Base-by-base conservation (phyloP, 2,888 invertebrate species). In the Chorisops tibialis region DNA sequence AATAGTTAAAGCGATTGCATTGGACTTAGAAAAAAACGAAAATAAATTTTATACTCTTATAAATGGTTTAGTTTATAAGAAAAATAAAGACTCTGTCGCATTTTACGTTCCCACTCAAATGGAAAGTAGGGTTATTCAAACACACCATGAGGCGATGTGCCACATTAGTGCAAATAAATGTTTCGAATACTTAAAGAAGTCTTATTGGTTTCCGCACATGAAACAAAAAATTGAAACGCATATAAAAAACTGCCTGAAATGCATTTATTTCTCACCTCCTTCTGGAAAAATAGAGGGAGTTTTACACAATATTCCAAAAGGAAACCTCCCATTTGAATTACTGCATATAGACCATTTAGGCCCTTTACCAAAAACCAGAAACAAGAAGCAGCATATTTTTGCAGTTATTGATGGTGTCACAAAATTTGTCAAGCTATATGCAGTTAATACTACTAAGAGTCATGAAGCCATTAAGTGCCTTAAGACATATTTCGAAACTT, bases 291-390 rank as follows among this genome's bases (percentile, higher is more conserved):
- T 70, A 37, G 71, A 73, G 65, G 73, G 74, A 18, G 68, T 65
- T n/a, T 63, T 73, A 24, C 50, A 72, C 41, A 63, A 68, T 0
- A 69, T 75, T 4, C 67, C 69, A n/a, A 74, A 74, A 37, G 72
- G 65, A 9, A 67, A 63, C 1, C 38, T 50, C 2, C 73, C 73
- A 5, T 59, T 74, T 9, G 58, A 68, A 7, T 72, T 71, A 0
- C 68, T 67, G 4, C 72, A 74, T 47, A 49, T 70, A 14, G 74
- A 74, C 45, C 74, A 75, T 43, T 14, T 75, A 4, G 73, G 74
- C 4, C 72, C 73, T 2, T 22, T 72, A 38, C 61, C 67, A 0
- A 65, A 63, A 6, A 72, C 71, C 0, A 67, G 65, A 2, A 72
- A 72, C 60, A 61, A 64, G 12, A 72, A 72, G 35, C 71, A 72